These are phyloP conservation scores for Ptychodera flava DNA, from an alignment of 35 echinoderm and acorn worm genomes.

Conservation along the genomic window DNA sequence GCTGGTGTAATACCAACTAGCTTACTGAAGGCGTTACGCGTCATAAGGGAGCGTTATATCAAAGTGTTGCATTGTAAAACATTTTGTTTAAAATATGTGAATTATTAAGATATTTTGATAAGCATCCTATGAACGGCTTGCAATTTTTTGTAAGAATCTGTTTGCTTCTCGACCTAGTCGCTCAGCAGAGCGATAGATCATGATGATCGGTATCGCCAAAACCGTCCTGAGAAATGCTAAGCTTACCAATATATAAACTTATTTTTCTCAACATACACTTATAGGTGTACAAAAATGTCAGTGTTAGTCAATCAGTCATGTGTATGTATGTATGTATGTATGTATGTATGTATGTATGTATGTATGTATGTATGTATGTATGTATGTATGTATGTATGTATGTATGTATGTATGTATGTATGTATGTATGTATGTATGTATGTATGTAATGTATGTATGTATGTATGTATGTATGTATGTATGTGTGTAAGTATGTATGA, in stretches of 20 bases:
- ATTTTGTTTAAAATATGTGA: too few relatives aligned
- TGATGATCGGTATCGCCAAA: not conserved
- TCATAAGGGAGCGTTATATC: too few relatives aligned
- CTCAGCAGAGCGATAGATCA: not conserved
- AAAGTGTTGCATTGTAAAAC: too few relatives aligned
- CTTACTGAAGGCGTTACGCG: too few relatives aligned
- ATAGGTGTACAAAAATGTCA: too few relatives aligned
- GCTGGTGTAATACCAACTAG: too few relatives aligned
- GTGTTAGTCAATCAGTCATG: not conserved
- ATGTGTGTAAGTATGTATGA: not conserved
- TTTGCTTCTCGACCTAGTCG: not conserved
- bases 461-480: slow-evolving; percentile 2
- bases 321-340: not conserved
- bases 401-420: not conserved
- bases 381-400: not conserved
- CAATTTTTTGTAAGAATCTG: too few relatives aligned
- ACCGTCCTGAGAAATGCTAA: not conserved
- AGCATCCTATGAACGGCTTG: too few relatives aligned
- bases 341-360: not conserved
- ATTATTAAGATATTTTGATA: too few relatives aligned
- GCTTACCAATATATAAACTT: not conserved
- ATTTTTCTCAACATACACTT: not conserved
- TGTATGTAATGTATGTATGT: slow-evolving; percentile 1
- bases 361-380: not conserved
- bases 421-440: not conserved